Evolutionary conservation across 37 sponge, comb jelly and placozoan species (phyloP), one percentile per base, ranked within the genome.

Genomic region (Halisarca cf. caerulea): DNA sequence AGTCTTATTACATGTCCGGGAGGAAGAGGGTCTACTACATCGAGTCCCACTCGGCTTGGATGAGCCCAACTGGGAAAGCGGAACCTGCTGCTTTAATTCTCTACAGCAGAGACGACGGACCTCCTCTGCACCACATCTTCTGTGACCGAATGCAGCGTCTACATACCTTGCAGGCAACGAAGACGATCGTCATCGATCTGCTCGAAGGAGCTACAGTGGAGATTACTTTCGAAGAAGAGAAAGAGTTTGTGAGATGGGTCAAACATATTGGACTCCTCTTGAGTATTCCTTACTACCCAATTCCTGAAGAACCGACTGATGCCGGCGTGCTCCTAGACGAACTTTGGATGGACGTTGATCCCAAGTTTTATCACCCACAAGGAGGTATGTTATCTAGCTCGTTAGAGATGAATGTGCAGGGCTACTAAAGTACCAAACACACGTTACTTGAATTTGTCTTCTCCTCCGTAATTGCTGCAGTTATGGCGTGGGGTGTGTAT

Each of bases 221-320:
- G 25, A 39, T 74, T 33, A 15, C 18, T 4, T 17, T 41, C n/a
- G 77, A 41, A 15, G 77, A 74, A 1, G 77, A 74, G 2, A 0
- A 3, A n/a, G 21, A 5, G 15, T 74, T 42, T 42, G 0, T 21
- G 45, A 35, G 42, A 4, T 74, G 77, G 77, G 41, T 44, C 18
- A 74, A 74, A 2, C 77, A 74, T 25, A 41, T 74, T 44, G 77
- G 77, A 2, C 77, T 74, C 4, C 45, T 74, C 25, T 44, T 74
- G 2, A 74, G 43, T 14, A 36, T 74, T 2, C 77, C 77, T 23
- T 2, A 23, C 45, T 74, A 74, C 77, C 77, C 44, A n/a, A 74
- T 74, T n/a, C 77, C 77, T 3, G 77, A n/a, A 37, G 77, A 74
- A 23, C 77, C 77, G 4, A 62, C 6, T 6, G 25, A n/a, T 62